Conservation (phyloP, 2,113 vertebrate species). For the Phoenicopterus ruber region DNA sequence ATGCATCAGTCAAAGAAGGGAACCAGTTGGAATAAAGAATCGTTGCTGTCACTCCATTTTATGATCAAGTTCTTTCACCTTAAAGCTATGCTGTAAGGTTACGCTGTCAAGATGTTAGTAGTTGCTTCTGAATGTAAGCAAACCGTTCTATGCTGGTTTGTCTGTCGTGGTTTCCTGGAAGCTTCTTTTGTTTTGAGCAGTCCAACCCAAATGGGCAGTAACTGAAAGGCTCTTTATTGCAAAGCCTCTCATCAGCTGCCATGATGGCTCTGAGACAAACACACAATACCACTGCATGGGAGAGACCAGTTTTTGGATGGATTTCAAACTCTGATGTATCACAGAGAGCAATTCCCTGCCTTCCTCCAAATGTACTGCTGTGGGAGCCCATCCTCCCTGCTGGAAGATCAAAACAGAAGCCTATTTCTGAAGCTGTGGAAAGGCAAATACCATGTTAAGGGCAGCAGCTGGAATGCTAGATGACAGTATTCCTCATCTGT, state of each 20-base stretch:
- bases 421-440: slow-evolving; percentile 15
- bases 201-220: slow-evolving; percentile 31
- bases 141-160: not conserved
- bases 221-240: slow-evolving; percentile 57
- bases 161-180: slow-evolving; percentile 39
- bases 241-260: slow-evolving; percentile 61
- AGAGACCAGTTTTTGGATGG: slow-evolving; percentile 35
- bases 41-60: not conserved
- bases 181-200: slow-evolving; percentile 54
- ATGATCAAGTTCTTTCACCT: slow-evolving; percentile 50
- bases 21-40: slow-evolving; percentile 17
- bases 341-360: slow-evolving; percentile 20
- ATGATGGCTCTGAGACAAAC: slow-evolving; percentile 47
- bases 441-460: not conserved
- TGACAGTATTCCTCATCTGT: not conserved
- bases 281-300: slow-evolving; percentile 24
- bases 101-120: not conserved
- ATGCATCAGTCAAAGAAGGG: slow-evolving; percentile 21
- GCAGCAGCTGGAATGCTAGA: slow-evolving; percentile 22
- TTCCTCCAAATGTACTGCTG: not conserved
- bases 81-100: slow-evolving; percentile 39
- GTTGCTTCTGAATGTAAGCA: not conserved
- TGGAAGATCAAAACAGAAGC: slow-evolving; percentile 4
- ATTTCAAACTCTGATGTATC: slow-evolving; percentile 26
- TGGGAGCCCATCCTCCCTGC: not conserved